Evolutionary conservation across 1,140 invertebrate genomes (phyloP).

Genomic region (Drosophila asahinai): DNA sequence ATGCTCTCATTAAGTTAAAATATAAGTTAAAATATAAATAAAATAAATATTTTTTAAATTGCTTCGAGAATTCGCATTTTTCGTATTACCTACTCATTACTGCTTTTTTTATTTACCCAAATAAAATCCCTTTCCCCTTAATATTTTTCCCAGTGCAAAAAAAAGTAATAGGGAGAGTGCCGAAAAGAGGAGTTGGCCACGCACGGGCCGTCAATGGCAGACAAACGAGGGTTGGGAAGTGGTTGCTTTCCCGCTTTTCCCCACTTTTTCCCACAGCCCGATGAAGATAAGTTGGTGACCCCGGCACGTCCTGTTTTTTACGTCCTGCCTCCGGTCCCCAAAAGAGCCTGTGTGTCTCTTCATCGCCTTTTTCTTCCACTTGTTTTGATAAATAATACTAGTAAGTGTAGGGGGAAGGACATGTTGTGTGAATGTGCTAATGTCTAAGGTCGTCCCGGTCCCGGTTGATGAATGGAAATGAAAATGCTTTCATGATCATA

Average conservation of each 20-base stretch:
- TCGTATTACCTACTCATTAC: too few species aligned
- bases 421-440: constrained; percentile 75
- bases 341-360: neutral
- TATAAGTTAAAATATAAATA: too few species aligned
- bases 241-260: constrained; percentile 1
- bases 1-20: too few species aligned
- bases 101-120: too few species aligned
- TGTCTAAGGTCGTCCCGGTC: constrained; percentile 64
- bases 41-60: too few species aligned
- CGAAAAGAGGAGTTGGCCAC: constrained; percentile 25
- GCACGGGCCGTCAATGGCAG: constrained; percentile 71
- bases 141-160: neutral
- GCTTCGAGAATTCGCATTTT: too few species aligned
- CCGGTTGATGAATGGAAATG: constrained; percentile 73
- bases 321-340: constrained; percentile 11
- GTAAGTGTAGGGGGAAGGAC: neutral
- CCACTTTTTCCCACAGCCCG: constrained; percentile 17
- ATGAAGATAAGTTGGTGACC: constrained; percentile 76
- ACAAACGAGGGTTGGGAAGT: constrained; percentile 33
- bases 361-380: constrained; percentile 8
- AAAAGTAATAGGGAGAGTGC: constrained; percentile 22
- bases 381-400: constrained; percentile 62
- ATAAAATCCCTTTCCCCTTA: neutral
- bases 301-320: constrained; percentile 69
- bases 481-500: constrained; percentile 76